These are phyloP conservation scores for Scartelaos histophorus DNA, from an alignment of 2,113 vertebrate genomes.

Conservation along the genomic window DNA sequence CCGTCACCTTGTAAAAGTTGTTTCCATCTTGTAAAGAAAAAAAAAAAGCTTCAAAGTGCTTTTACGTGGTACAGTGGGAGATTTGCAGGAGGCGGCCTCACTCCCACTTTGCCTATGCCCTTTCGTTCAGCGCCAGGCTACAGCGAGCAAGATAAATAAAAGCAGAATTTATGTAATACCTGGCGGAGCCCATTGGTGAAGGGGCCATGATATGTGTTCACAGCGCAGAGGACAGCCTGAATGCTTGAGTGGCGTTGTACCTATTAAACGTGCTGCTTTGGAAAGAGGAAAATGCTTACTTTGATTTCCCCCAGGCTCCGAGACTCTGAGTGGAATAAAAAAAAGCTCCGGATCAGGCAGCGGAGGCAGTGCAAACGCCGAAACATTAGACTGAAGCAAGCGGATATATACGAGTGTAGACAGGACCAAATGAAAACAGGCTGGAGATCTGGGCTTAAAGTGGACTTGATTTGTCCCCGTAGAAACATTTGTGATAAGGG, in stretches of 20 bases:
- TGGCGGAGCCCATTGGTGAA: slow-evolving; percentile 39
- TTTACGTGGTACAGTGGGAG: neutral
- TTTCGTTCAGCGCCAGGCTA: neutral
- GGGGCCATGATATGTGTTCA: slow-evolving; percentile 54
- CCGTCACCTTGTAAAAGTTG: neutral
- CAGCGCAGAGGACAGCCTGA: slow-evolving; percentile 60
- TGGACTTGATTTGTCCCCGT: neutral
- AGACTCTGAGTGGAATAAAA: slow-evolving; percentile 68
- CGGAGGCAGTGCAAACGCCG: slow-evolving; percentile 42
- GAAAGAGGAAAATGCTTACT: slow-evolving; percentile 67
- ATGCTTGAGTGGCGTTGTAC: slow-evolving; percentile 61
- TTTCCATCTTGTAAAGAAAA: neutral
- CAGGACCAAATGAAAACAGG: neutral
- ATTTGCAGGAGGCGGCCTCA: neutral
- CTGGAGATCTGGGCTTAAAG: neutral
- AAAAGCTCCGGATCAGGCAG: slow-evolving; percentile 52
- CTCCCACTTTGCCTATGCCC: neutral
- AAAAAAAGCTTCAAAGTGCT: neutral
- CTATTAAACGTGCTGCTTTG: slow-evolving; percentile 71
- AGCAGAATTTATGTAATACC: slow-evolving; percentile 22
- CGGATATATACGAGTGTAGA: neutral
- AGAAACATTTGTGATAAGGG: neutral
- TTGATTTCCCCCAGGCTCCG: slow-evolving; percentile 73
- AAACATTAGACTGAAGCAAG: slow-evolving; percentile 13
- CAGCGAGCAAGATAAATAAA: slow-evolving; percentile 26